Evolutionary conservation across 2,888 invertebrate genomes (phyloP), one percentile per base, ranked within the genome.

Genomic region (Phyto melanocephala): DNA sequence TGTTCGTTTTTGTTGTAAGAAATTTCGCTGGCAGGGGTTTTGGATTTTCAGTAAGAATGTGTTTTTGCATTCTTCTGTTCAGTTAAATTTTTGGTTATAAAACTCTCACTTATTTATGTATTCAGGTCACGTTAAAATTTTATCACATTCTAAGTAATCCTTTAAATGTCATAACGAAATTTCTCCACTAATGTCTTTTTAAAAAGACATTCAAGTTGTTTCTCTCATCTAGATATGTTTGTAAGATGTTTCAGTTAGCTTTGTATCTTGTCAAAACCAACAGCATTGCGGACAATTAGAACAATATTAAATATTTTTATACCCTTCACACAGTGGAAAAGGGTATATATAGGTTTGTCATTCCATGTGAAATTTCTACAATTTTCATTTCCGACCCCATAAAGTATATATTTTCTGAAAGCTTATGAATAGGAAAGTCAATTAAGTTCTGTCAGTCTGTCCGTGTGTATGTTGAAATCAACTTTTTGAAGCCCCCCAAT

Each of bases 111-210:
- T 84, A 80, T 79, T 85, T 85, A 85, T 83, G 81, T 83, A 85
- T 85, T 84, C 84, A 84, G 83, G 84, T 83, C 85, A 85, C 84
- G 85, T 85, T 84, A 81, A 82, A 84, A 84, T 85, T 85, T 85
- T 85, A 85, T 85, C 85, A 85, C 85, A 85, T 85, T 84, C 79
- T 81, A 80, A 81, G 83, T 85, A 85, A 85, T 85, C 85, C 85
- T 85, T 85, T 85, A 83, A 85, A 85, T 83, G 80, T 80, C 84
- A 80, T 80, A 85, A 83, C 84, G 80, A 81, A 85, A 83, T 84
- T 80, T 75, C 54, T 80, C 70, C 60, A 76, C 84, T 85, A 85
- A 85, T 85, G 85, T 85, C 84, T 85, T 85, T 83, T 84, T 80
- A 83, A 82, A 79, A 85, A 83, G 63, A 81, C 79, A 81, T 82